Conservation (phyloP, 2,797 vertebrate species). For the Poliocrania exsul region DNA sequence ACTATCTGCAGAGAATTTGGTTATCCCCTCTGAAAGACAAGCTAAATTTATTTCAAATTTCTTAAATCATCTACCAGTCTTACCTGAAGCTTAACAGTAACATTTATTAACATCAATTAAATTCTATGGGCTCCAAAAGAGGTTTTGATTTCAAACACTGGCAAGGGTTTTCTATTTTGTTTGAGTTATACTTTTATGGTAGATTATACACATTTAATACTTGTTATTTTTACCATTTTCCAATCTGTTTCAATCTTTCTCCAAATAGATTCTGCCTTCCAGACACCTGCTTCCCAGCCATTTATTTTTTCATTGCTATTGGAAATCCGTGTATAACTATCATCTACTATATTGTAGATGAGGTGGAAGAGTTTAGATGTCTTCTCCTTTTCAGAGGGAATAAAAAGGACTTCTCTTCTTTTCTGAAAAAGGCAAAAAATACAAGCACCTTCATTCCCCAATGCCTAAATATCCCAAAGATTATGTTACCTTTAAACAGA, state of each 20-base stretch:
- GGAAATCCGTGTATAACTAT: slow-evolving; percentile 87
- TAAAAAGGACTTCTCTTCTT: slow-evolving; percentile 82
- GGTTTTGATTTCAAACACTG: background rate
- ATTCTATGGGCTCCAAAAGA: background rate
- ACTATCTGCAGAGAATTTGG: background rate
- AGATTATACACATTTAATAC: background rate
- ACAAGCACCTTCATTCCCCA: background rate
- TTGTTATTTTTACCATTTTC: slow-evolving; percentile 86
- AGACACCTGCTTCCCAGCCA: slow-evolving; percentile 88
- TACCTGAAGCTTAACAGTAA: background rate
- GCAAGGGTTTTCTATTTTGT: background rate
- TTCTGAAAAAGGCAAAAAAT: slow-evolving; percentile 61
- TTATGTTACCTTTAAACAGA: background rate
- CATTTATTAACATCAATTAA: background rate
- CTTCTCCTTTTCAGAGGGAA: slow-evolving; percentile 88
- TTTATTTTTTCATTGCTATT: slow-evolving; percentile 78
- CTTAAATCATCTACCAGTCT: background rate
- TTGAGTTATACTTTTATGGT: background rate
- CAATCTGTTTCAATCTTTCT: slow-evolving; percentile 93
- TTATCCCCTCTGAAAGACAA: background rate
- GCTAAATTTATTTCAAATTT: background rate
- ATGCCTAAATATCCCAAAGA: background rate
- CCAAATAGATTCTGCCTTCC: slow-evolving; percentile 86
- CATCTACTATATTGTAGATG: slow-evolving; percentile 82
- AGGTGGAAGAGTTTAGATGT: slow-evolving; percentile 83